Percentiles rank a stretch among this genome's conserved stretches.
Conservation (phyloP, 2,797 vertebrate species). For the Poeciliopsis paucimaculata region DNA sequence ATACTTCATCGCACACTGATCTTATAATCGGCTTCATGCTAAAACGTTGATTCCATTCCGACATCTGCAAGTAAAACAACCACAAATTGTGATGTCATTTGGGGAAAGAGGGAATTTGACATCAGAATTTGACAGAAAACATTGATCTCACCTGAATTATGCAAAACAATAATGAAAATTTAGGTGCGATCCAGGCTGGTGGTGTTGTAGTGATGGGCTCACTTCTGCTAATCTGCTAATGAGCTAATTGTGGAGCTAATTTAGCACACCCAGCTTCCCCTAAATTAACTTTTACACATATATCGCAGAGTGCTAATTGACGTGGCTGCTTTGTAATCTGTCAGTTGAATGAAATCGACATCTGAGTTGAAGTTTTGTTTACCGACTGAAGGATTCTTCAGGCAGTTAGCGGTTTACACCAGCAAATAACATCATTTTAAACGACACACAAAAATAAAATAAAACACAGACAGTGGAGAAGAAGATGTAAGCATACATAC, state of each 20-base stretch:
- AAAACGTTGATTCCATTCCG: neutral
- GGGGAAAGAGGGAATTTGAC: neutral
- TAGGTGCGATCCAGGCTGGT: neutral
- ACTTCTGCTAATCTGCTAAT: neutral
- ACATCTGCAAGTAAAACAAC: neutral
- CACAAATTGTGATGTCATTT: neutral
- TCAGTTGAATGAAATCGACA: neutral
- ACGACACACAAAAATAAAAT: neutral
- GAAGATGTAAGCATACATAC: neutral
- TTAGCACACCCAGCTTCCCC: neutral
- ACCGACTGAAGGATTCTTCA: no score
- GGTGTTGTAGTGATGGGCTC: neutral
- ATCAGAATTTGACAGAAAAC: neutral
- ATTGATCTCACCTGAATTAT: neutral
- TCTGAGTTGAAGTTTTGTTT: neutral
- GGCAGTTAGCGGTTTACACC: no score
- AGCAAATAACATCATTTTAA: neutral
- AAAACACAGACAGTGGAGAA: neutral
- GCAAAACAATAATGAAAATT: neutral
- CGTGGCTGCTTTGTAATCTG: neutral
- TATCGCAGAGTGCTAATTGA: neutral
- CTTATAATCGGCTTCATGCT: neutral
- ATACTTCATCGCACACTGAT: neutral
- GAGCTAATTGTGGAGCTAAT: neutral
- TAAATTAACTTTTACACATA: neutral